phyloP scores from a whole-genome alignment of 2,888 invertebrate genomes.

The Oasisia sp. region DNA sequence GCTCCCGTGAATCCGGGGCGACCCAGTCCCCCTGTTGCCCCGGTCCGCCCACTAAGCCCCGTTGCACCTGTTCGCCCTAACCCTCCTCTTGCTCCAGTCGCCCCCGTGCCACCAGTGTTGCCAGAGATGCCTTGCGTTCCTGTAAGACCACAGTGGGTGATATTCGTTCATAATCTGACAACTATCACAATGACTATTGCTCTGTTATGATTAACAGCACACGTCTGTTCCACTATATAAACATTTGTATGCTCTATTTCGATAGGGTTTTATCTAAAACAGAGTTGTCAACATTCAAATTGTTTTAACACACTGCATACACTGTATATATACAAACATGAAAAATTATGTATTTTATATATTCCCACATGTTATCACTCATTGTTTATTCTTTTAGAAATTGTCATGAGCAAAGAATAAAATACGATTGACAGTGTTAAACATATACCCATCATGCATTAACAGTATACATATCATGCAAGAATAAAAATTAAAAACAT shows the following conservation, averaged over 20 bases:
- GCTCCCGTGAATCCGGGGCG: conserved; percentile 30
- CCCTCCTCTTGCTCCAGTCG: conserved; percentile 18
- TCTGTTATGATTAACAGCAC: background rate
- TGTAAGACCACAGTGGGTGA: conserved; percentile 22
- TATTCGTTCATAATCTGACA: too few relatives aligned
- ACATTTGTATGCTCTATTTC: background rate
- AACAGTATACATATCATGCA: too few relatives aligned
- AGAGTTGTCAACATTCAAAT: too few relatives aligned
- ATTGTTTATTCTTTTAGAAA: too few relatives aligned
- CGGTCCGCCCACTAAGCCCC: conserved; percentile 28
- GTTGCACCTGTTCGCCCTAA: conserved; percentile 29
- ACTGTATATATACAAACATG: too few relatives aligned
- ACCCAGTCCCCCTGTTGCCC: conserved; percentile 26
- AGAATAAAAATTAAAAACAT: too few relatives aligned
- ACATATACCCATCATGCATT: background rate
- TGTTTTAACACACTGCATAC: too few relatives aligned
- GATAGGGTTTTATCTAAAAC: background rate
- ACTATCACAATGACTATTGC: too few relatives aligned
- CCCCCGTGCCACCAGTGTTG: conserved; percentile 18
- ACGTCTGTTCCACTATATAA: background rate
- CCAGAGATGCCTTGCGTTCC: conserved; percentile 28
- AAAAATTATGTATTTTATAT: too few relatives aligned
- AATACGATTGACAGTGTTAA: background rate
- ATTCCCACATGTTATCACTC: too few relatives aligned
- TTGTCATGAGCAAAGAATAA: too few relatives aligned